phyloP scores from a whole-genome alignment of 1,140 invertebrate genomes.

The Muscidifurax raptorellus region DNA sequence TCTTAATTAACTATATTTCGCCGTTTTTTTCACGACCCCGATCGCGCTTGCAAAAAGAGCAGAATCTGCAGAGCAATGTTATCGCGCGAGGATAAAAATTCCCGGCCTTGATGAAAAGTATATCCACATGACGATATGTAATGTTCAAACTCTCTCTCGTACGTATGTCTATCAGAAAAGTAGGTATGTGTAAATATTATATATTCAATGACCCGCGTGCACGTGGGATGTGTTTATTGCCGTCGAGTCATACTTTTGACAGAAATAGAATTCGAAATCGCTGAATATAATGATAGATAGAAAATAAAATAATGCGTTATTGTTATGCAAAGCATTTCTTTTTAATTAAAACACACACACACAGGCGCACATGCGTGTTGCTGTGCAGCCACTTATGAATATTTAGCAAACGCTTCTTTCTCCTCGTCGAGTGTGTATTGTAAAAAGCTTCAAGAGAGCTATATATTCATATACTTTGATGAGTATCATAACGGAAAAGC shows the following conservation, averaged over 20 bases:
- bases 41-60: too few relatives aligned
- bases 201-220: not conserved
- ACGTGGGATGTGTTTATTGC: conserved; percentile 25
- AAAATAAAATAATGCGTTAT: not conserved
- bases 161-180: too few relatives aligned
- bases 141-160: too few relatives aligned
- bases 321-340: conserved; percentile 12
- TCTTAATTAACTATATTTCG: not conserved
- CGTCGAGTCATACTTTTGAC: conserved; percentile 25
- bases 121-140: not conserved
- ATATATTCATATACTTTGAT: too few relatives aligned
- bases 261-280: conserved; percentile 41
- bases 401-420: too few relatives aligned
- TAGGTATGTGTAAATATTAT: too few relatives aligned
- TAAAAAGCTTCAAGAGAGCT: too few relatives aligned
- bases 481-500: too few relatives aligned
- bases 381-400: conserved; percentile 10
- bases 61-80: too few relatives aligned
- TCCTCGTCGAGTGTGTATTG: too few relatives aligned
- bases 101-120: not conserved
- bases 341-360: conserved; percentile 12
- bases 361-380: too few relatives aligned
- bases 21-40: not conserved
- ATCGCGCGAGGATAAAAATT: too few relatives aligned
- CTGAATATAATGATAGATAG: conserved; percentile 35